Base-by-base conservation (phyloP, 2,888 invertebrate genomes). In the Mechanitis mazaeus region DNA sequence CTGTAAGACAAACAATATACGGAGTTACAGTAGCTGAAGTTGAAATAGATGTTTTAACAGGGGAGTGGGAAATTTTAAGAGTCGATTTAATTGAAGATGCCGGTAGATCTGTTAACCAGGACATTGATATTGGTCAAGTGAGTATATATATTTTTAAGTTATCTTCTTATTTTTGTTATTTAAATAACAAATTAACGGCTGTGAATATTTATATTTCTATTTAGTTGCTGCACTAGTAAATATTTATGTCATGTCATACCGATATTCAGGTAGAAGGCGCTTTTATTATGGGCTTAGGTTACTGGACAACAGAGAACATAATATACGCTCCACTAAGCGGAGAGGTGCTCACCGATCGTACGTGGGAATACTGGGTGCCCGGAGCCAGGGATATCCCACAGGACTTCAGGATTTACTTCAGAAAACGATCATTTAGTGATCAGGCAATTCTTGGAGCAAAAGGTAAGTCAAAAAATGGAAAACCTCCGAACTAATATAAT, bases 41-140 rank as follows among this genome's bases (percentile, higher is more conserved):
- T 0, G 94, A 95, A 79, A 77, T 95, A 0, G 95, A 96, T 76
- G 81, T 95, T 6, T 79, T 96, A n/a, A 96, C 95, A 0, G 96
- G 96, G n/a, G 93, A 94, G 73, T 91, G 91, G 71, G 83, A 93
- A 69, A 77, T 94, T 2, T 76, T 79, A 2, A 88, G 94, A 64
- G 93, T 94, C 0, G 95, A 95, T 74, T 75, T 95, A 57, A 76
- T 94, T 28, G 94, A 94, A 80, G 95, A 95, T 74, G 91, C 91
- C 3, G 95, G 95, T 3, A 86, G 91, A 64, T 93, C 93, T 78
- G 77, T 95, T 66, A 95, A 92, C 79, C 95, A 94, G 31, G 83
- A 91, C 71, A 84, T 95, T 53, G 95, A 95, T 77, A 81, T 95
- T 58, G 95, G 94, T 1, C 95, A 95, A 85, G 92, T 87, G 68